A percentile compares a stretch with the other conserved stretches of the same genome.
Evolutionary conservation across 1,140 invertebrate species (phyloP).

Genomic region (Apis laboriosa): DNA sequence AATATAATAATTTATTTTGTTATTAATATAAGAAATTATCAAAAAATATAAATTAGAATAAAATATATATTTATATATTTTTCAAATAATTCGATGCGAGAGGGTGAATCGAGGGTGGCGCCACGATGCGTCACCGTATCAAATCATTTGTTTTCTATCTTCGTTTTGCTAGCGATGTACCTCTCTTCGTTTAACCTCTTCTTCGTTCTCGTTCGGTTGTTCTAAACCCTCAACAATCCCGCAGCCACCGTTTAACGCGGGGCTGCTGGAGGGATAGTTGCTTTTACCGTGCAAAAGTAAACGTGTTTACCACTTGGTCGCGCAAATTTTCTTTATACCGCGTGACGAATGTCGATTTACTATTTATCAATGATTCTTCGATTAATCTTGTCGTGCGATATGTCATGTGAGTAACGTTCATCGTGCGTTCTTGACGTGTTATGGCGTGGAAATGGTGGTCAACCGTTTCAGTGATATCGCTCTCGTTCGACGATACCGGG

Average conservation of each 20-base stretch:
- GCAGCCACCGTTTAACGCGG: constrained; percentile 57
- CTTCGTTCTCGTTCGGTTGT: constrained; percentile 48
- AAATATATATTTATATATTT: background rate
- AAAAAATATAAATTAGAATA: too few species aligned
- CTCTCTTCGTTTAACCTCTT: constrained; percentile 39
- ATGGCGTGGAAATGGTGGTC: constrained; percentile 30
- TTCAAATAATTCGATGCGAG: background rate
- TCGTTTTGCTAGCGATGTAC: constrained; percentile 15
- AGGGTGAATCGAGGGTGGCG: constrained; percentile 26
- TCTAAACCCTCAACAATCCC: constrained; percentile 57
- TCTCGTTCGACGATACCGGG: constrained; percentile 17
- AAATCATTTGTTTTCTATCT: background rate
- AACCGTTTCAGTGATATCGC: constrained; percentile 41
- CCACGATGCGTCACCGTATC: constrained; percentile 6
- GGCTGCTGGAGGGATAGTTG: constrained; percentile 53
- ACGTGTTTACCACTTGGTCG: constrained; percentile 21
- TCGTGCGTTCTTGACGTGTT: constrained; percentile 37
- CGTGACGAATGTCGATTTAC: constrained; percentile 11
- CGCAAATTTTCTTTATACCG: constrained; percentile 1
- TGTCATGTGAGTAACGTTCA: constrained; percentile 35
- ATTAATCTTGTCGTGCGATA: background rate
- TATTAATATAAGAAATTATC: too few species aligned
- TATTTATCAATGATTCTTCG: background rate
- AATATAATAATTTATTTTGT: too few species aligned
- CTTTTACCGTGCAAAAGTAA: constrained; percentile 11